Percentiles rank a stretch among this genome's conserved stretches.
These are phyloP conservation scores for Phymatocera aterrima DNA, from an alignment of 2,888 invertebrate genomes.

Conservation along the genomic window DNA sequence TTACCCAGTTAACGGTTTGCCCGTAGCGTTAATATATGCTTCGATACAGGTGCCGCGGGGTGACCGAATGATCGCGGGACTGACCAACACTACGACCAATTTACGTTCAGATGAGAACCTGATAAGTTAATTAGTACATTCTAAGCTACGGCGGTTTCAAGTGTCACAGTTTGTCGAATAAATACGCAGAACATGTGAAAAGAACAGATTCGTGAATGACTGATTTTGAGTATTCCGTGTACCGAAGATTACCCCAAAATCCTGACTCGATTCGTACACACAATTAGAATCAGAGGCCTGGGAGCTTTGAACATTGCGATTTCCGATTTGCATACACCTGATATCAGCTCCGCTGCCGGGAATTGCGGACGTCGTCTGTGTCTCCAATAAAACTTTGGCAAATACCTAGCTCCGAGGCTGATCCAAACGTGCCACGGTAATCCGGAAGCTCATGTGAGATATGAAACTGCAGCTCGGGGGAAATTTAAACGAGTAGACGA, in stretches of 20 bases:
- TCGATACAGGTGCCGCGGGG: background rate
- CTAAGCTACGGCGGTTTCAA: background rate
- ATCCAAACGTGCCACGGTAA: background rate
- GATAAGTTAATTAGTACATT: background rate
- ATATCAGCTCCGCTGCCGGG: background rate
- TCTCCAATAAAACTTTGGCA: slow-evolving; percentile 6
- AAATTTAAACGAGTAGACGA: slow-evolving; percentile 23
- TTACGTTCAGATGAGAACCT: background rate
- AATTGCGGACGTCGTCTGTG: background rate
- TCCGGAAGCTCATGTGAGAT: background rate
- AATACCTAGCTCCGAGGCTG: slow-evolving; percentile 3
- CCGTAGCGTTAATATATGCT: slow-evolving; percentile 12
- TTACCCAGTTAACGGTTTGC: slow-evolving; percentile 43
- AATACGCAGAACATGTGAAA: background rate
- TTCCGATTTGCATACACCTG: background rate
- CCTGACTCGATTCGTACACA: background rate
- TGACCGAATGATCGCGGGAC: background rate
- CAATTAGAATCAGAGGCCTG: background rate
- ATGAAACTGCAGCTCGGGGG: slow-evolving; percentile 25
- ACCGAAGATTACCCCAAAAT: background rate
- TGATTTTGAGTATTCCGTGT: background rate
- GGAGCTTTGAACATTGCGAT: background rate
- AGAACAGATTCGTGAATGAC: background rate
- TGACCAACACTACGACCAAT: background rate
- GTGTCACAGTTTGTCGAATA: background rate